Conservation (phyloP, 2,113 vertebrate species). For the Esox niger region DNA sequence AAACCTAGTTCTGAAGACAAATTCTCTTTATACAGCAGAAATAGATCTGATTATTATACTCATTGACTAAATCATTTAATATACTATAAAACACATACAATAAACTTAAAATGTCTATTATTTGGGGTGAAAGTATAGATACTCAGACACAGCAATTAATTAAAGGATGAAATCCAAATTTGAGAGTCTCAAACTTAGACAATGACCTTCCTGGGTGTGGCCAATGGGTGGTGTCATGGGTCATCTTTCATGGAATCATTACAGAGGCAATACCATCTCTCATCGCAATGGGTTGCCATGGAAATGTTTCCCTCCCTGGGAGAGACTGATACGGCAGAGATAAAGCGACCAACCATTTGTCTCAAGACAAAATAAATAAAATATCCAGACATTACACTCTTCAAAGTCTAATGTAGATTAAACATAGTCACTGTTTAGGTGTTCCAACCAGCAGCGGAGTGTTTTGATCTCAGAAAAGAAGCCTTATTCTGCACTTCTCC, state of each 20-base stretch:
- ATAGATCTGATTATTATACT: too few species aligned
- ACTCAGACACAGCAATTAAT: too few species aligned
- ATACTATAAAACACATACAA: too few species aligned
- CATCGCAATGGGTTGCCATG: constrained; percentile 15
- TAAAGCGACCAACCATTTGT: constrained; percentile 13
- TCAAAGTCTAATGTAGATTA: neutral
- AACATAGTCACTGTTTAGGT: neutral
- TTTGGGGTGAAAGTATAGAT: too few species aligned
- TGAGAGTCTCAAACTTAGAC: too few species aligned
- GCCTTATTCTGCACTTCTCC: neutral
- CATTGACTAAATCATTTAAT: too few species aligned
- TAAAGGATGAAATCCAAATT: too few species aligned
- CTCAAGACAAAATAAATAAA: constrained; percentile 36
- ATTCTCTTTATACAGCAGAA: too few species aligned
- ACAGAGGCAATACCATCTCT: neutral
- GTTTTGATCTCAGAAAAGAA: neutral
- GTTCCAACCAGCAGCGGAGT: neutral
- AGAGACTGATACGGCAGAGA: constrained; percentile 25
- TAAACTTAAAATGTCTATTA: too few species aligned
- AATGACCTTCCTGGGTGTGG: too few species aligned
- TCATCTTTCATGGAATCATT: neutral
- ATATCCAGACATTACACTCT: neutral
- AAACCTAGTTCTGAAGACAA: too few species aligned
- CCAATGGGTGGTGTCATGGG: neutral
- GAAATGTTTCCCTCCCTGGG: constrained; percentile 16